These are phyloP conservation scores for Auanema sp. DNA, from an alignment of 2,888 invertebrate genomes.

Conservation along the genomic window DNA sequence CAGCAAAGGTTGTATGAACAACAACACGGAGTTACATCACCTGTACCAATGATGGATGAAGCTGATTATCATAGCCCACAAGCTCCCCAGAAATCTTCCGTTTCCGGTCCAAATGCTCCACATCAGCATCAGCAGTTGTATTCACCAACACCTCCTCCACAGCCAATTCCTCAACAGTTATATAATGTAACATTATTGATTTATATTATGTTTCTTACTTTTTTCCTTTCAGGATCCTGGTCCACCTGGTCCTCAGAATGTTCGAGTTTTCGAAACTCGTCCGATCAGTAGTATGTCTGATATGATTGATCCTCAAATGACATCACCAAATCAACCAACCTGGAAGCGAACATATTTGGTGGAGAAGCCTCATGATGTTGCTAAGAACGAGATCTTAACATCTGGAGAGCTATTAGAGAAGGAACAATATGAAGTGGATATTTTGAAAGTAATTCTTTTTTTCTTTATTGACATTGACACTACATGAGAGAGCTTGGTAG, in stretches of 20 bases:
- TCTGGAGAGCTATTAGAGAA: slow-evolving; percentile 60
- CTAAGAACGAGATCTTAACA: slow-evolving; percentile 60
- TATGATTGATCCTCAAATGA: slow-evolving; percentile 2
- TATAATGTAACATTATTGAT: background rate
- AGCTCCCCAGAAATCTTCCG: slow-evolving; percentile 15
- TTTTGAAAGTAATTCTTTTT: slow-evolving; percentile 48
- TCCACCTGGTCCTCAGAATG: slow-evolving; percentile 20
- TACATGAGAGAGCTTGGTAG: too few species aligned
- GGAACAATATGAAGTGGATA: slow-evolving; percentile 60
- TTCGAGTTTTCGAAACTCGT: slow-evolving; percentile 59
- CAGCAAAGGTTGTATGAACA: slow-evolving; percentile 48
- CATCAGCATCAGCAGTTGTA: slow-evolving; percentile 12
- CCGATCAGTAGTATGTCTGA: slow-evolving; percentile 54
- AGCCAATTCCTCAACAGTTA: background rate
- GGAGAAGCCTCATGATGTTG: slow-evolving; percentile 42
- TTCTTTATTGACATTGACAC: too few species aligned
- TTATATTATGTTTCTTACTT: background rate
- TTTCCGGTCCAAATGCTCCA: background rate
- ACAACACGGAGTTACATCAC: slow-evolving; percentile 41
- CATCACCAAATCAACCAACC: slow-evolving; percentile 20
- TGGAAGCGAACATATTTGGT: slow-evolving; percentile 58
- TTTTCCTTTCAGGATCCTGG: slow-evolving; percentile 7
- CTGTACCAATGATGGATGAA: slow-evolving; percentile 42
- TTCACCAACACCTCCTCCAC: background rate
- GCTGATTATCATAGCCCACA: slow-evolving; percentile 4